Base-by-base conservation (phyloP, 2,797 vertebrate genomes). In the Gymnodraco acuticeps region DNA sequence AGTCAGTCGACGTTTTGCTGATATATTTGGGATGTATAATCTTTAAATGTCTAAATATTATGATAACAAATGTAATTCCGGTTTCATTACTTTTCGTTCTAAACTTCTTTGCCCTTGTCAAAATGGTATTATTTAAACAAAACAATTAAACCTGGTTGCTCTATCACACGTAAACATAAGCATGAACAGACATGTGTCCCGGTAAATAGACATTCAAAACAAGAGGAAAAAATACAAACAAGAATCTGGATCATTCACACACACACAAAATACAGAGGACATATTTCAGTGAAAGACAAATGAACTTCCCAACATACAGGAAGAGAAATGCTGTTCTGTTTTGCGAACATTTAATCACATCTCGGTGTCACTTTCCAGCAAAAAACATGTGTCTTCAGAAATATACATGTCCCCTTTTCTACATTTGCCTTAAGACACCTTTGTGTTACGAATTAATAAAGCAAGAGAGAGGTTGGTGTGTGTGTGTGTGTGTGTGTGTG, bases 371-470 rank as follows among this genome's bases (percentile, higher is more conserved):
- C 68, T 73, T 69, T 45, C 56, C n/a, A 15, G 16, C 4, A 38
- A 4, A 61, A 61, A 13, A 48, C 16, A n/a, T 70, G 70, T 78
- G 59, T 47, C 53, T 51, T 66, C 45, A 2, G 47, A 55, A 79
- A 53, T 33, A 73, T 15, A 61, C 58, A 64, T 47, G 42, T 62
- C 48, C 56, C 55, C 51, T 1, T 64, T 72, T 52, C 17, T 43
- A 50, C 41, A 58, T 78, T 19, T 69, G 59, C 62, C 51, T 61
- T 46, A 17, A 78, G 56, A 54, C 51, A 67, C 56, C 38, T 73
- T 73, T 84, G 75, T 86, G 75, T 42, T 47, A 53, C 52, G 82
- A 77, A 90, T 88, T 74, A 86, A 68, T 75, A 75, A 70, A 69
- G 80, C 31, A 64, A 14, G 31, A 72, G 11, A 23, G 15, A 38